Base-by-base conservation (phyloP, 53 echinoderm and acorn worm genomes). In the Arbacia lixula region DNA sequence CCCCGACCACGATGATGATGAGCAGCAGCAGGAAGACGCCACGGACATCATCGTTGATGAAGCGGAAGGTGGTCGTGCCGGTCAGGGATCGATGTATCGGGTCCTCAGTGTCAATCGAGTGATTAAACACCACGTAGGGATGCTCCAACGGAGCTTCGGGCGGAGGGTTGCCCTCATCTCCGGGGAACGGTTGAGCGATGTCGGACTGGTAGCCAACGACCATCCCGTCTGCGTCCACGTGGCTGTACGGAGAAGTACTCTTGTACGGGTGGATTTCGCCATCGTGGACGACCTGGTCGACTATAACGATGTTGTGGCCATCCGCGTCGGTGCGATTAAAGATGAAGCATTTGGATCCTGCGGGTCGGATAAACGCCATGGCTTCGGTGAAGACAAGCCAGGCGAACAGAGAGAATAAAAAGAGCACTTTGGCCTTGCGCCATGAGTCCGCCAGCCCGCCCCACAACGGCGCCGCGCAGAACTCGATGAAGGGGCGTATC, bases 401-500 rank as follows among this genome's bases (percentile, higher is more conserved):
- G n/a, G 91, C 89, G 57, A 91, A 81, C 19, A 96, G 86, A 1
- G 96, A 96, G 40, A 96, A 81, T 14, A 96, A 79, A 24, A 96
- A 80, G 30, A 96, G 93, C 19, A 91, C 81, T 50, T 93, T 93
- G 37, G 91, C 96, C 62, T 93, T 96, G 9, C 89, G 85, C 93
- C 93, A 96, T 8, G 96, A 86, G 79, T 96, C 96, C 20, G 96
- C 96, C 17, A 96, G 68, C 3, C 91, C 96, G 30, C 96, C 96
- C 96, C 96, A 96, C 51, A 96, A 85, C 2, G 96, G 96, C 14
- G 96, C 96, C 3, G 96, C 93, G 77, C 96, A 96, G 79, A 96
- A 96, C 90, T 96, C 96, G 28, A 93, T 86, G 71, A 96, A 91
- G 36, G 96, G 96, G 14, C 96, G 78, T 65, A 96, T 87, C 25